A percentile compares a stretch with the other conserved stretches of the same genome.
Evolutionary conservation across 2,797 vertebrate species (phyloP).

Genomic region (Microctenopoma stevenorrisi): DNA sequence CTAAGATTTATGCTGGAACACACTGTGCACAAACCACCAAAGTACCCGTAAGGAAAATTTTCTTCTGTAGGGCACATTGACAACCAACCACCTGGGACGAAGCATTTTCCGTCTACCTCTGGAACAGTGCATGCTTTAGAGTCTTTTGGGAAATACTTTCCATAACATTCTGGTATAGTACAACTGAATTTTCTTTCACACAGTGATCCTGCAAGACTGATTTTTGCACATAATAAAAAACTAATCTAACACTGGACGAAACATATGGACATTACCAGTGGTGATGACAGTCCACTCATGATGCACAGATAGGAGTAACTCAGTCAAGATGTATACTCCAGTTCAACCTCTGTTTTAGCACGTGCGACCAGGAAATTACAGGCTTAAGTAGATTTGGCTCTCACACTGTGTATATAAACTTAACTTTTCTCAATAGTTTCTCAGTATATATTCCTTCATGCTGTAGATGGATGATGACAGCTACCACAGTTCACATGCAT

Average conservation of each 20-base stretch:
- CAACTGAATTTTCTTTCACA: slow-evolving; percentile 33
- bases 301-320: slow-evolving; percentile 35
- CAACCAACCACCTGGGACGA: slow-evolving; percentile 67
- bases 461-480: slow-evolving; percentile 6
- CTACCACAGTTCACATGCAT: background rate
- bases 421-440: slow-evolving; percentile 48
- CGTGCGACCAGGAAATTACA: slow-evolving; percentile 60
- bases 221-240: slow-evolving; percentile 14
- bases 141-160: slow-evolving; percentile 62
- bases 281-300: background rate
- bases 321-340: slow-evolving; percentile 50
- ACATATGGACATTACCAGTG: background rate
- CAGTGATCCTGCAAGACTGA: slow-evolving; percentile 14
- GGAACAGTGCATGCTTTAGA: slow-evolving; percentile 36
- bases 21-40: slow-evolving; percentile 45
- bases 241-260: background rate
- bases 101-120: slow-evolving; percentile 72
- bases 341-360: slow-evolving; percentile 43
- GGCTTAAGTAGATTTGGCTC: slow-evolving; percentile 46
- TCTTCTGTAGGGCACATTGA: slow-evolving; percentile 61
- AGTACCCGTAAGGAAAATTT: slow-evolving; percentile 52
- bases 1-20: slow-evolving; percentile 66
- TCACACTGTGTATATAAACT: slow-evolving; percentile 26
- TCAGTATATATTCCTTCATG: slow-evolving; percentile 12
- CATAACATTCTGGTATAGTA: slow-evolving; percentile 48